Evolutionary conservation across 2,797 vertebrate species (phyloP).

Genomic region (Yasuhikotakia modesta): DNA sequence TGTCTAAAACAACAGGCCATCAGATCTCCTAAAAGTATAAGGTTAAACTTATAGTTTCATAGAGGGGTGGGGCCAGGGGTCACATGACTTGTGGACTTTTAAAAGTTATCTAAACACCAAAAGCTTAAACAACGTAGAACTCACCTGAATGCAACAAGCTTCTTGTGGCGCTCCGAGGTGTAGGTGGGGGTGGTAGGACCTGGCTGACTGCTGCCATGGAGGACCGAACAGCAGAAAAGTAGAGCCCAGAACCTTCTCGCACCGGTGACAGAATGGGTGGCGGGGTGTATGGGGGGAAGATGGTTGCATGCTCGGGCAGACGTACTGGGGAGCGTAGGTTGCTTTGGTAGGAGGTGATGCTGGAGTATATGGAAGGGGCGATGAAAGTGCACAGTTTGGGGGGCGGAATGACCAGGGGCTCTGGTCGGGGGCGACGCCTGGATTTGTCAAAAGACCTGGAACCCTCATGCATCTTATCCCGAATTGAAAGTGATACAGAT

Average conservation of each 20-base stretch:
- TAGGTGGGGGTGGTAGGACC: slow-evolving; percentile 83
- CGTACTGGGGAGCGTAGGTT: slow-evolving; percentile 94
- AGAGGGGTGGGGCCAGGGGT: too few relatives aligned
- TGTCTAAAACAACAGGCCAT: too few relatives aligned
- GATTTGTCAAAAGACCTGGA: slow-evolving; percentile 81
- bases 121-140: slow-evolving; percentile 78
- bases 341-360: slow-evolving; percentile 92
- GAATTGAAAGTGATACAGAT: slow-evolving; percentile 44
- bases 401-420: slow-evolving; percentile 96
- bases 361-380: slow-evolving; percentile 88
- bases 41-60: too few relatives aligned
- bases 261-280: slow-evolving; percentile 97
- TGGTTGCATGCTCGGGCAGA: slow-evolving; percentile 85
- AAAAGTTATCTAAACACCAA: not conserved
- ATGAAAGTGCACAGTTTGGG: slow-evolving; percentile 91
- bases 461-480: slow-evolving; percentile 71
- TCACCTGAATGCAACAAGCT: slow-evolving; percentile 93
- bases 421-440: slow-evolving; percentile 89
- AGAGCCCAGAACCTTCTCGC: slow-evolving; percentile 93
- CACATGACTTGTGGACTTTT: too few relatives aligned
- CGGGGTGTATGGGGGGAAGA: slow-evolving; percentile 93
- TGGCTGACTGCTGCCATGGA: slow-evolving; percentile 79
- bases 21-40: too few relatives aligned
- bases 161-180: slow-evolving; percentile 89
- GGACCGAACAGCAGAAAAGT: slow-evolving; percentile 95